Evolutionary conservation across 2,113 vertebrate genomes (phyloP).

Genomic region (Rhizomys pruinosus): DNA sequence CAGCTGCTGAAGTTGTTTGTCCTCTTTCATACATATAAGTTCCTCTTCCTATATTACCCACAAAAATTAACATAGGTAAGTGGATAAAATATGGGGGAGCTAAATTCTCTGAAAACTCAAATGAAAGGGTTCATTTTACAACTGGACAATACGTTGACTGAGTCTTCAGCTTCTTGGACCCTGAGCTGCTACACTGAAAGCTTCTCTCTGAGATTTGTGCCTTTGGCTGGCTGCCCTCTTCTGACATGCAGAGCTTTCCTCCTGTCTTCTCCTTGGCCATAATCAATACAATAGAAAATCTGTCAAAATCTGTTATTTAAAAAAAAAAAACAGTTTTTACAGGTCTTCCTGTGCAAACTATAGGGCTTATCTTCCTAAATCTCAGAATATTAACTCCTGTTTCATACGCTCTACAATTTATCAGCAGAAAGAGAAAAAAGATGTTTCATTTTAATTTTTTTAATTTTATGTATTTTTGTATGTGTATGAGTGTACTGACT

Average conservation of each 20-base stretch:
- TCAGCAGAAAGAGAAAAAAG: background rate
- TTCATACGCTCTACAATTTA: background rate
- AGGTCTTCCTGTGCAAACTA: background rate
- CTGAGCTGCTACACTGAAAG: background rate
- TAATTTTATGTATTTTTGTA: no score
- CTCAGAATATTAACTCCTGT: background rate
- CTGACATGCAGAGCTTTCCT: fast-evolving
- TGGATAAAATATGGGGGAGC: no score
- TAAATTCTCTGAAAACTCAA: background rate
- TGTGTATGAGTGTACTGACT: no score
- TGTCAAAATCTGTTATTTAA: background rate
- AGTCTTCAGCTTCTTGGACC: background rate
- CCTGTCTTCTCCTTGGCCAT: background rate
- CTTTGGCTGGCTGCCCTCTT: no score
- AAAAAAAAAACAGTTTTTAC: background rate
- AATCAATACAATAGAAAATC: background rate
- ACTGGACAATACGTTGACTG: background rate
- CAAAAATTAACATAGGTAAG: background rate
- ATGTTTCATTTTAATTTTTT: background rate
- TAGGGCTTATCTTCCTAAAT: background rate
- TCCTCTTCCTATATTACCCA: background rate
- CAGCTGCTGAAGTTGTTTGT: background rate
- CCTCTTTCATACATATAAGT: background rate
- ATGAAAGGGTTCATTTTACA: background rate
- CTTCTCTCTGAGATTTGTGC: background rate